Conservation (phyloP, 2,113 vertebrate genomes). For the Bos javanicus region DNA sequence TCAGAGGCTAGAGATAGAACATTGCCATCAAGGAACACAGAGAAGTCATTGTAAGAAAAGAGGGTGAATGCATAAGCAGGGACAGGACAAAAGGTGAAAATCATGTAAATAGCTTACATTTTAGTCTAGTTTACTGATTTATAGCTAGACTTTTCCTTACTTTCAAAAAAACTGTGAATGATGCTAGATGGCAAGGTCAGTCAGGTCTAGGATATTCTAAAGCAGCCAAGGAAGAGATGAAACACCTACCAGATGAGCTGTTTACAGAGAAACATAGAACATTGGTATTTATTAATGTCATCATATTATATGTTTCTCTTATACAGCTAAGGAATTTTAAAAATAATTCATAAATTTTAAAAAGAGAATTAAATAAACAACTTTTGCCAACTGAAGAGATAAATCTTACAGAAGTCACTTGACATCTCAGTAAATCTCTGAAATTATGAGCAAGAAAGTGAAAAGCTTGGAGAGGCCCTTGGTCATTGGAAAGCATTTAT, state of each 20-base stretch:
- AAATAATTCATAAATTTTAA: neutral
- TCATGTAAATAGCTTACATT: neutral
- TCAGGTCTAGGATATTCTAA: neutral
- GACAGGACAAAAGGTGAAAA: neutral
- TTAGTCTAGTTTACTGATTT: neutral
- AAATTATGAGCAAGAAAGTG: neutral
- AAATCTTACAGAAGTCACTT: neutral
- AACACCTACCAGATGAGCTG: neutral
- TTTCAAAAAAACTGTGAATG: neutral
- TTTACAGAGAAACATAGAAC: neutral
- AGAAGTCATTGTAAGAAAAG: neutral
- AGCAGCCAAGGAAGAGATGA: neutral
- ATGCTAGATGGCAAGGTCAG: neutral
- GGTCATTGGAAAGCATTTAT: neutral
- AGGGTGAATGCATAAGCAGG: neutral
- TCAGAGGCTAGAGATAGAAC: neutral
- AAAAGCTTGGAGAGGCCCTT: neutral
- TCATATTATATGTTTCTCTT: neutral
- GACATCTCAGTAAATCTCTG: neutral
- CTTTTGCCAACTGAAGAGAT: neutral
- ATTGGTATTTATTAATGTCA: neutral
- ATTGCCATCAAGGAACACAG: neutral
- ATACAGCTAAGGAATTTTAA: neutral
- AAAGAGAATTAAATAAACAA: neutral
- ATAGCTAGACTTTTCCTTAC: neutral